Evolutionary conservation across 2,888 invertebrate genomes (phyloP), one percentile per base, ranked within the genome.

Genomic region (Allolobophora icterica): DNA sequence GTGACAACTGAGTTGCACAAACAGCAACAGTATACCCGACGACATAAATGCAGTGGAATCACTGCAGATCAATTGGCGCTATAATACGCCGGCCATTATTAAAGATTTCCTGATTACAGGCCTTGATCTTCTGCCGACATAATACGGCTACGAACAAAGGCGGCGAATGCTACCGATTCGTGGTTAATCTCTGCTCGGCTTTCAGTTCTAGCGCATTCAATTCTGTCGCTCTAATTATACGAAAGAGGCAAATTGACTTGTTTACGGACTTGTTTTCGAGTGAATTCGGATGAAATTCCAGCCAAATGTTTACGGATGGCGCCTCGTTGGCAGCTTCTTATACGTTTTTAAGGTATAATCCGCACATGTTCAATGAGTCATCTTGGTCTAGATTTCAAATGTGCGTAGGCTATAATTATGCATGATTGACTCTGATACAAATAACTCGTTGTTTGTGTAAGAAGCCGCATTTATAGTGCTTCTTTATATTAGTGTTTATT

Each of bases 191-290:
- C 21, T 52, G 21, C 21, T 52, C 52, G 52, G 52, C 0, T 71
- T 71, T n/a, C 11, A n/a, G 11, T 71, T 71, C 71, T n/a, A n/a
- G 5, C 71, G n/a, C 71, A 24, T 71, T n/a, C 71, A 71, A 71
- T 71, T 71, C n/a, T 1, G 52, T 71, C n/a, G n/a, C 30, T 71
- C 71, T 71, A 71, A n/a, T 71, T 71, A 71, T 71, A 71, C 71
- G 13, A 71, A 58, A 71, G n/a, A 71, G 71, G n/a, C 71, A 71
- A 71, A 71, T n/a, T 71, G 71, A 71, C 71, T n/a, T 71, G 71
- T n/a, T 71, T n/a, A 71, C 71, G 30, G 30, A n/a, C 71, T 71
- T n/a, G n/a, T 71, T 71, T 71, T 71, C 30, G 0, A n/a, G 30
- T n/a, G 71, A n/a, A 1, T n/a, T 71, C n/a, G 71, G 71, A 52